Evolutionary conservation across 2,888 invertebrate genomes (phyloP).

Genomic region (Amblyjoppa fuscipennis): DNA sequence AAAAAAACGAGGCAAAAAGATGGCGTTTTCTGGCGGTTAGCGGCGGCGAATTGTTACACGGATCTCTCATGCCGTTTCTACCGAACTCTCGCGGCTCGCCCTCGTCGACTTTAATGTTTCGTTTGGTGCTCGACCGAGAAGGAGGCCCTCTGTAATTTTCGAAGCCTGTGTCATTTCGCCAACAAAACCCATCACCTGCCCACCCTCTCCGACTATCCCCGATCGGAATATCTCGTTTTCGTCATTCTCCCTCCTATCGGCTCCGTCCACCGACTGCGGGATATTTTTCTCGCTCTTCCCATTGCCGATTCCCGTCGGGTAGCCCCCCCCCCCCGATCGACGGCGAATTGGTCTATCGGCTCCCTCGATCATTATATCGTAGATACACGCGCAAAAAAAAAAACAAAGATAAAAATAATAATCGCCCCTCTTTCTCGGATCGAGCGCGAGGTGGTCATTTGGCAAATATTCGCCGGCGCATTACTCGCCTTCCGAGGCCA

Average conservation of each 20-base stretch:
- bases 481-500: conserved; percentile 72
- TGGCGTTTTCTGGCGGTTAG: conserved; percentile 15
- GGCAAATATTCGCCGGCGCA: conserved; percentile 82
- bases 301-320: conserved; percentile 13
- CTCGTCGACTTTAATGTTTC: background rate
- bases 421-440: conserved; percentile 39
- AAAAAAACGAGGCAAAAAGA: conserved; percentile 26
- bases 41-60: conserved; percentile 40
- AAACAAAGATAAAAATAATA: background rate
- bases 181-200: conserved; percentile 69
- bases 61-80: conserved; percentile 32
- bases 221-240: conserved; percentile 33
- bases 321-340: background rate
- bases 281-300: conserved; percentile 19
- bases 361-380: conserved; percentile 28
- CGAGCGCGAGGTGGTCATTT: conserved; percentile 78
- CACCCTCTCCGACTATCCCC: conserved; percentile 45
- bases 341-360: conserved; percentile 22
- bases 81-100: conserved; percentile 8
- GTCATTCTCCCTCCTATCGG: conserved; percentile 22
- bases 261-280: background rate
- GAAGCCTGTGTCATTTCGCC: conserved; percentile 81
- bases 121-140: conserved; percentile 34
- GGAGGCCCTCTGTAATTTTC: conserved; percentile 79
- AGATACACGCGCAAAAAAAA: background rate